These are phyloP conservation scores for Polylopha cassiicola DNA, from an alignment of 2,888 invertebrate species.

Conservation along the genomic window DNA sequence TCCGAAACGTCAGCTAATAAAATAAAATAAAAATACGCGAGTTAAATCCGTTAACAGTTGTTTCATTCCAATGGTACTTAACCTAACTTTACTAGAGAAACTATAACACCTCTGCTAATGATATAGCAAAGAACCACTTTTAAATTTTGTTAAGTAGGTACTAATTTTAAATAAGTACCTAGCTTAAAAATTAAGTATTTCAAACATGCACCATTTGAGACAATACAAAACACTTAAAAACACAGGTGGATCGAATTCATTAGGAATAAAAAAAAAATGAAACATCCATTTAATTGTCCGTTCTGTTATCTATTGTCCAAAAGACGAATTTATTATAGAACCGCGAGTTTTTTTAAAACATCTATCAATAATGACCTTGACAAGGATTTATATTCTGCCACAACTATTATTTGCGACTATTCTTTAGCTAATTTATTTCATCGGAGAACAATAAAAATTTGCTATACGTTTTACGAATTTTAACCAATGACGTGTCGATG, in stretches of 20 bases:
- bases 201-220: constrained; percentile 22
- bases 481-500: constrained; percentile 41
- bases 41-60: too few species aligned
- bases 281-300: constrained; percentile 61
- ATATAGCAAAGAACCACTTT: background rate
- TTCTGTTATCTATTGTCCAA: constrained; percentile 50
- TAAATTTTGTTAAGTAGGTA: background rate
- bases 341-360: constrained; percentile 30
- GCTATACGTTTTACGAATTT: constrained; percentile 42
- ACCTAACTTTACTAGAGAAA: too few species aligned
- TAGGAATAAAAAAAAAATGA: constrained; percentile 45
- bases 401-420: constrained; percentile 45
- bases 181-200: constrained; percentile 9
- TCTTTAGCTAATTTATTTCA: constrained; percentile 51
- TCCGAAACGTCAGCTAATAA: too few species aligned
- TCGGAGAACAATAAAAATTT: constrained; percentile 50
- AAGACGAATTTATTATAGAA: constrained; percentile 48
- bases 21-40: too few species aligned
- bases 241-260: constrained; percentile 32
- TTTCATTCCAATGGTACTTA: too few species aligned
- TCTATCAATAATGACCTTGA: constrained; percentile 40
- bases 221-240: constrained; percentile 40
- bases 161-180: background rate
- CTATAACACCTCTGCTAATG: background rate
- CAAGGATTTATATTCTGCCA: constrained; percentile 49